These are phyloP conservation scores for Myotis daubentonii DNA, from an alignment of 2,797 vertebrate genomes.

Conservation along the genomic window DNA sequence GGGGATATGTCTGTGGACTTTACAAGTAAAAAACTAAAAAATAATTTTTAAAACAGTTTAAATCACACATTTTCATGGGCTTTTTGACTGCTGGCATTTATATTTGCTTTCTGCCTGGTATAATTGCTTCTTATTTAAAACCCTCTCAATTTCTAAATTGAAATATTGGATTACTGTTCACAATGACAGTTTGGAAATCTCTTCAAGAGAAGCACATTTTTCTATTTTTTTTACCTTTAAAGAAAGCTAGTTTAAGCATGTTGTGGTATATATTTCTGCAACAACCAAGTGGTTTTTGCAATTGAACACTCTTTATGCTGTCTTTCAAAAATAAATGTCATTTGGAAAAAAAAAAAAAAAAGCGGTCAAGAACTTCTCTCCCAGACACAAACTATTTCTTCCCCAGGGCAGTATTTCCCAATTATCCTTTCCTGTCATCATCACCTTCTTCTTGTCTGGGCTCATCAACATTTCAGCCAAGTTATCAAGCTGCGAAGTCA, in stretches of 20 bases:
- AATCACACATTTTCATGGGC: constrained; percentile 64
- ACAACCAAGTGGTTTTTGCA: neutral
- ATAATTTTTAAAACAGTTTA: constrained; percentile 47
- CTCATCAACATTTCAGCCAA: constrained; percentile 22
- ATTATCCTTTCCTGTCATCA: constrained; percentile 20
- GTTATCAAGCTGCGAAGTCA: neutral
- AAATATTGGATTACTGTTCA: constrained; percentile 78
- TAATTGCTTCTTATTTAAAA: constrained; percentile 81
- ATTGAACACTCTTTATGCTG: neutral
- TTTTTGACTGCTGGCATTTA: constrained; percentile 74
- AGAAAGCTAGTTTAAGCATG: constrained; percentile 6
- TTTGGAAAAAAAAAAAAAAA: neutral
- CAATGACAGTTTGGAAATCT: constrained; percentile 60
- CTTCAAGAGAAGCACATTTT: constrained; percentile 54
- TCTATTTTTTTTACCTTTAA: constrained; percentile 49
- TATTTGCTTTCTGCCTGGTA: constrained; percentile 65
- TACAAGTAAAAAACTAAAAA: constrained; percentile 17
- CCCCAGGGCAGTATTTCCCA: constrained; percentile 49
- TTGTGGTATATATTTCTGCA: neutral
- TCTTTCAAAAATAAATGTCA: constrained; percentile 65
- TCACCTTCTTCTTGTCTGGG: constrained; percentile 51
- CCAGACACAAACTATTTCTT: neutral
- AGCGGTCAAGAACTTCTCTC: neutral
- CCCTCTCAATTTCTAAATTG: constrained; percentile 63
- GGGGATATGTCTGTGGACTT: neutral